phyloP scores from a whole-genome alignment of 2,113 vertebrate genomes.

The Nestor notabilis region DNA sequence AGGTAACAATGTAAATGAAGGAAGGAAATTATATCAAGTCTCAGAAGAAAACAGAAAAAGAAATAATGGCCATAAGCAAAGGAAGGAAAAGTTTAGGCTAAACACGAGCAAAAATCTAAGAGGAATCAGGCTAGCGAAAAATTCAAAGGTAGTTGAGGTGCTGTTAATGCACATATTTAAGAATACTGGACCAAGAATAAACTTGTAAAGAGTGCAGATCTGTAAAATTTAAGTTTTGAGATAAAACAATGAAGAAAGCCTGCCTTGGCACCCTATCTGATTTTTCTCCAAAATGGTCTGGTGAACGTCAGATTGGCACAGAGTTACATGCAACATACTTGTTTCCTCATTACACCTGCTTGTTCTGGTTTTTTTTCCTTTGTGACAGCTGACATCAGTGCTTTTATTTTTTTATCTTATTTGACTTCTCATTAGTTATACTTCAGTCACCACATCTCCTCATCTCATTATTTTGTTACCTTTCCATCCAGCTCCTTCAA shows the following conservation, averaged over 20 bases:
- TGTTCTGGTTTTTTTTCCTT: background rate
- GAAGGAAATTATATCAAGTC: conserved; percentile 14
- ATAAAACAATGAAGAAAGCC: background rate
- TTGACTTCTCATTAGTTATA: conserved; percentile 1
- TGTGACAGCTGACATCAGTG: background rate
- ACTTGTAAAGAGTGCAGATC: background rate
- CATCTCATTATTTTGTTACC: background rate
- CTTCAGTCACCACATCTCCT: background rate
- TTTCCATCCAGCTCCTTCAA: background rate
- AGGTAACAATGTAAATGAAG: conserved; percentile 43
- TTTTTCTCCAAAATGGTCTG: background rate
- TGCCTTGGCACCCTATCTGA: background rate
- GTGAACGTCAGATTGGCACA: background rate
- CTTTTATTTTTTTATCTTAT: background rate
- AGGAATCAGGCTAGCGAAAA: conserved; percentile 30
- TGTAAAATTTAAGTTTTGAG: background rate
- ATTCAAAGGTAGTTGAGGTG: background rate
- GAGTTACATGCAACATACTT: background rate
- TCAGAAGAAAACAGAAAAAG: conserved; percentile 29
- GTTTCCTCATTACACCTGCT: background rate
- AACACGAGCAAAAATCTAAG: background rate
- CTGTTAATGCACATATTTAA: conserved; percentile 17
- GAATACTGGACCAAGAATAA: background rate
- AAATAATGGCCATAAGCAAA: conserved; percentile 6
- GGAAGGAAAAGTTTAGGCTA: conserved; percentile 31